Base-by-base conservation (phyloP, 2,797 vertebrate species). In the Amazona finschi region DNA sequence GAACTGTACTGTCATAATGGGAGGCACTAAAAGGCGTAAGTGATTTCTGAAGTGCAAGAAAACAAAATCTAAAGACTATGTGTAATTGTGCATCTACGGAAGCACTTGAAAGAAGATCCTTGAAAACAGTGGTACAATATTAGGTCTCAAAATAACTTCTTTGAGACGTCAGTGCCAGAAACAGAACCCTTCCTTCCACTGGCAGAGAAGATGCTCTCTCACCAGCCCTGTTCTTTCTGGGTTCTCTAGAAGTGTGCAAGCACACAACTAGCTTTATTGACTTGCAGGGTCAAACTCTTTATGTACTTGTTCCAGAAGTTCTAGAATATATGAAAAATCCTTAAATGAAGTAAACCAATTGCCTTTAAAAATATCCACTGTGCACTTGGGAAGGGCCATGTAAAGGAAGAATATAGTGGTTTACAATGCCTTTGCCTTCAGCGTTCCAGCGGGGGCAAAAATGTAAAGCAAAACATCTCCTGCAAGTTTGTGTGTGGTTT, bases 381-480 rank as follows among this genome's bases (percentile, higher is more conserved):
- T 31, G 46, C 15, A 25, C 15, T 46, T 79, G 27, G 41, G 57
- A 89, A 82, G 10, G 12, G 39, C 5, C 30, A 44, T 3, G 17
- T 33, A 50, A 61, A 93, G 30, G 50, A 86, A 57, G 28, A 87
- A 79, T 20, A 64, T 0, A 64, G 61, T 27, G 10, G 10, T 33
- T 70, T 36, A 70, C 22, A 9, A 12, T 47, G 64, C 27, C 47
- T 90, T 66, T 50, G 66, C 19, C 24, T 46, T 15, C 28, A 79
- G 28, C 25, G 13, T 66, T 81, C 57, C 12, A 9, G 67, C 1
- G 1, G 2, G 4, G 1, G 33, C 13, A 11, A 5, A 9, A 24
- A 38, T 47, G 20, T 75, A 90, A 82, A 79, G 58, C 28, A 87
- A 55, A 79, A 64, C 5, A 43, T 10, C 18, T 61, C 46, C 53